Conservation (phyloP, 2,797 vertebrate genomes). For the Sciurus carolinensis region DNA sequence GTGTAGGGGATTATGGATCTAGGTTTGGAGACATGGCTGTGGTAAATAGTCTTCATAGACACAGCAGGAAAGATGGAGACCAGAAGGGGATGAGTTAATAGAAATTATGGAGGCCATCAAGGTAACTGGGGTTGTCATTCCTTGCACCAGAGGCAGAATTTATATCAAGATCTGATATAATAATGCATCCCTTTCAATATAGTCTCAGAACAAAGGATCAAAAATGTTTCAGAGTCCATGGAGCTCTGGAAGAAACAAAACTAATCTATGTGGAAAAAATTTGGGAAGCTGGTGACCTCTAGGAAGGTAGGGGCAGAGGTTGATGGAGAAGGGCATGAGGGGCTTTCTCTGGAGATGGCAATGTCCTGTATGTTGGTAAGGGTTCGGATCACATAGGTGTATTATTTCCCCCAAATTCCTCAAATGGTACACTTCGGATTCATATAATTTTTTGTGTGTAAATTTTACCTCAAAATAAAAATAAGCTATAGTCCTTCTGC, state of each 20-base stretch:
- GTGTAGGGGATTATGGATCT: not conserved
- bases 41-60: not conserved
- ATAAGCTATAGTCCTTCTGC: not conserved
- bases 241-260: not conserved
- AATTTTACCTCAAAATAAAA: slow-evolving; percentile 32
- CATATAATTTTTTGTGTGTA: not conserved
- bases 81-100: not conserved
- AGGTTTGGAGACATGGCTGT: not conserved
- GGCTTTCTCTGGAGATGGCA: not conserved
- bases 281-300: not conserved
- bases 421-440: not conserved
- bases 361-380: not conserved
- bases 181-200: not conserved
- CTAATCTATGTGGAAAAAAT: not conserved
- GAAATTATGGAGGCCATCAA: not conserved
- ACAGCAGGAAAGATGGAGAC: not conserved
- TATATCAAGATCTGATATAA: not conserved
- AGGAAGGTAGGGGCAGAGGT: not conserved
- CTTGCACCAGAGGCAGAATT: slow-evolving; percentile 1
- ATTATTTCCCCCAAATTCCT: not conserved
- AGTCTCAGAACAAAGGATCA: slow-evolving; percentile 40
- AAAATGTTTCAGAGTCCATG: not conserved
- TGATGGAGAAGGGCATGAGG: not conserved
- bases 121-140: not conserved
- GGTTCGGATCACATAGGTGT: not conserved